Evolutionary conservation across 2,113 vertebrate species (phyloP), one percentile per base, ranked within the genome.

Genomic region (Euleptes europaea): DNA sequence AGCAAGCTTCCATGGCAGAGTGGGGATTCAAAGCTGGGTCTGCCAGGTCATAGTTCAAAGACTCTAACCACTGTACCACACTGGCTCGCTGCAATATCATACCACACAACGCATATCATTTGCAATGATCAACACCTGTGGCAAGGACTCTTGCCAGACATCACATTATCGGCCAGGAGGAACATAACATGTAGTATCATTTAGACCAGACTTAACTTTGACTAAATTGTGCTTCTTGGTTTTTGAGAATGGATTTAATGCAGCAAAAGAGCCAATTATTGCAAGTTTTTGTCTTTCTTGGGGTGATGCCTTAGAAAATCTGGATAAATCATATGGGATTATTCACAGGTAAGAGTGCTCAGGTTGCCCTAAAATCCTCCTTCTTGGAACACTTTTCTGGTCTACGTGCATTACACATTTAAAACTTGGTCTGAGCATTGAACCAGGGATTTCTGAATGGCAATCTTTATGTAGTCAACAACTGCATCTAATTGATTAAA

Each of bases 161-260:
- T 54, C 51, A 54, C 15, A 3, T 54, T 51, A 17, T 17, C 15
- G 19, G 51, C 51, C 51, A 17, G 15, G 51, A 54, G 51, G 51
- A 54, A 54, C 51, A 54, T 17, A 17, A 17, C 51, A 54, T 54
- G 15, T 54, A 54, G 51, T 12, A 49, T 47, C 44, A 47, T 47
- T 5, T 47, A 47, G 44, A 3, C 13, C 51, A 54, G 51, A 9
- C 10, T 9, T 40, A 44, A 65, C 38, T 31, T 31, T 78, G 54
- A 1, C 35, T 40, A 38, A 26, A 78, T 40, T 63, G 35, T 60
- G 19, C 14, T 5, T 42, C 15, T 31, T 42, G 26, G 6, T 84
- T 67, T 65, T 83, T 80, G 33, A 78, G 49, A 54, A 81, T 81
- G 84, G 66, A 86, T 65, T 51, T 90, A 83, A 86, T 57, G 40